These are phyloP conservation scores for Ceratosolen fusciceps DNA, from an alignment of 1,140 invertebrate genomes.

Conservation along the genomic window DNA sequence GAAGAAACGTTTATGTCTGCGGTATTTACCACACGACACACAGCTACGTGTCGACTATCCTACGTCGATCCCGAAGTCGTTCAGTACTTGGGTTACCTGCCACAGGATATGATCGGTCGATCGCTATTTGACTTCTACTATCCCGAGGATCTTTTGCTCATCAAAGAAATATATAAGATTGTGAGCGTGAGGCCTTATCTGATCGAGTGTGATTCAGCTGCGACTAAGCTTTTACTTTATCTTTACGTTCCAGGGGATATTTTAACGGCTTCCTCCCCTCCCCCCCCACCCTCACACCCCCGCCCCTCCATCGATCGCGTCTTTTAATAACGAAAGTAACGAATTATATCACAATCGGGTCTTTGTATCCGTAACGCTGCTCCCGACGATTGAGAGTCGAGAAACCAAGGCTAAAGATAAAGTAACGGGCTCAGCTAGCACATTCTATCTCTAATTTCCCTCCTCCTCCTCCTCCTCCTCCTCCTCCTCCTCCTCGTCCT, in stretches of 20 bases:
- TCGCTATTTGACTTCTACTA: constrained; percentile 91
- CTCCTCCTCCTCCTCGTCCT: no score
- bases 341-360: no score
- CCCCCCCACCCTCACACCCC: no score
- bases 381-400: no score
- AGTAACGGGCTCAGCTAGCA: no score
- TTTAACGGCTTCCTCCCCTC: no score
- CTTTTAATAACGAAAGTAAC: no score
- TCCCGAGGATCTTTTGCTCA: constrained; percentile 83
- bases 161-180: constrained; percentile 88
- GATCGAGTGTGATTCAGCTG: constrained; percentile 52
- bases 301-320: no score
- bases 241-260: background rate
- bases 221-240: background rate
- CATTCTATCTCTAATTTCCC: no score
- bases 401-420: no score
- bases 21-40: constrained; percentile 84
- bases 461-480: no score
- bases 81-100: constrained; percentile 87
- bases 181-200: constrained; percentile 72
- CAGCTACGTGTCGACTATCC: constrained; percentile 80
- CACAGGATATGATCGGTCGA: constrained; percentile 87
- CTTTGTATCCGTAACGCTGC: no score
- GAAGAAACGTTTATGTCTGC: constrained; percentile 75
- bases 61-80: constrained; percentile 85